Evolutionary conservation across 1,140 invertebrate genomes (phyloP), one percentile per base, ranked within the genome.

Genomic region (Euschistus heros): DNA sequence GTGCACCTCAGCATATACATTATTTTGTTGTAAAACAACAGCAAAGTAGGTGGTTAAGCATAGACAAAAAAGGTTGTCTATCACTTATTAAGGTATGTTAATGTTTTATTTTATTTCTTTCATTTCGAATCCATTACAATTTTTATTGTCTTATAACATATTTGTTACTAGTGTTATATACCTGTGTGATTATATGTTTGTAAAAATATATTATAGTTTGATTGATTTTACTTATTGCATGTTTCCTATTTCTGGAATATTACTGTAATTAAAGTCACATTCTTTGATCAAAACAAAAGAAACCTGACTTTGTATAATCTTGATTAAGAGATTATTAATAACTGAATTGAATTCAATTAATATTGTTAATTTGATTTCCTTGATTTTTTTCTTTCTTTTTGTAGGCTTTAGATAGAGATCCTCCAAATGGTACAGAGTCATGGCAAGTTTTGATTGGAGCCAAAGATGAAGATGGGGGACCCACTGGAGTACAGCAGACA

Each of bases 401-500:
- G 22, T 66, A 80, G 72, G 83, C 86, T 0, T 75, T 97, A 17
- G 92, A 98, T 75, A 79, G 93, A 47, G 94, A 97, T 77, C 82
- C 81, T 17, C 92, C 93, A 0, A 79, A 84, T 67, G 94, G 93
- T 2, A 86, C 85, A 71, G 84, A 87, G 7, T 82, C 81, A 30
- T 92, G 88, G 84, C 87, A 92, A 77, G 86, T 93, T 59, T 81
- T 87, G 22, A 87, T 97, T 20, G 82, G 84, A 70, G 92, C 92
- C 2, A 80, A 81, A 67, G 93, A 97, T 75, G 86, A 93, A 72
- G 81, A 85, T 65, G 87, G 85, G 1, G 80, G 73, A 65, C 79
- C 76, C 44, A 83, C 75, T 18, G 83, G 83, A 17, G 74, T 88
- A 10, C 77, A 78, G 14, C 78, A 77, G 0, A 81, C 81, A 0